Conservation (phyloP, 2,888 invertebrate species). For the Scaptodrosophila latifasciaeformis region DNA sequence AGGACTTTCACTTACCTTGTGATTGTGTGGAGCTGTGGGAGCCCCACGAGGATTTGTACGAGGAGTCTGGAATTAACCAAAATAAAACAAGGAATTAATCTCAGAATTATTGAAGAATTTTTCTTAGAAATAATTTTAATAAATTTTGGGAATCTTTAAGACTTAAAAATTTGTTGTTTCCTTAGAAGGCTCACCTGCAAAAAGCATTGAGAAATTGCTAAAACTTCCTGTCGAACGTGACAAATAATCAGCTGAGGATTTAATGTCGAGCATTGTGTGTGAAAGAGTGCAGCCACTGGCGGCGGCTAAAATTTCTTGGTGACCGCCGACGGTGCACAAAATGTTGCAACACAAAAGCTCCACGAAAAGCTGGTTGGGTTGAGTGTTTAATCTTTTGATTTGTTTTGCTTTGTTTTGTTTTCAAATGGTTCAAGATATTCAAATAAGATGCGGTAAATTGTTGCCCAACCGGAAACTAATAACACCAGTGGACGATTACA, state of each 20-base stretch:
- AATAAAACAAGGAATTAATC: not conserved
- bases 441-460: constrained; percentile 40
- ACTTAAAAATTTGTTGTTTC: too few relatives aligned
- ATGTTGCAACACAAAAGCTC: constrained; percentile 9
- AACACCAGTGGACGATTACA: constrained; percentile 41
- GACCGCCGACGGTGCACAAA: constrained; percentile 57
- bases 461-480: constrained; percentile 61
- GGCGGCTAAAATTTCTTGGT: constrained; percentile 22
- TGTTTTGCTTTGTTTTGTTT: constrained; percentile 2
- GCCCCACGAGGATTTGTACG: constrained; percentile 91
- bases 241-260: constrained; percentile 93
- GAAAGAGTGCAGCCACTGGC: constrained; percentile 41
- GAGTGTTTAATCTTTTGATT: constrained; percentile 18
- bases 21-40: constrained; percentile 85
- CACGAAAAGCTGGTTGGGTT: too few relatives aligned
- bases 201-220: constrained; percentile 96
- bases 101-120: not conserved
- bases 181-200: constrained; percentile 88
- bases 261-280: constrained; percentile 89
- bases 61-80: constrained; percentile 84
- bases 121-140: too few relatives aligned
- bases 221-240: constrained; percentile 90
- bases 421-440: too few relatives aligned
- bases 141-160: too few relatives aligned
- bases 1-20: constrained; percentile 80